These are phyloP conservation scores for Coleophora deauratella DNA, from an alignment of 2,888 invertebrate species.

Conservation along the genomic window DNA sequence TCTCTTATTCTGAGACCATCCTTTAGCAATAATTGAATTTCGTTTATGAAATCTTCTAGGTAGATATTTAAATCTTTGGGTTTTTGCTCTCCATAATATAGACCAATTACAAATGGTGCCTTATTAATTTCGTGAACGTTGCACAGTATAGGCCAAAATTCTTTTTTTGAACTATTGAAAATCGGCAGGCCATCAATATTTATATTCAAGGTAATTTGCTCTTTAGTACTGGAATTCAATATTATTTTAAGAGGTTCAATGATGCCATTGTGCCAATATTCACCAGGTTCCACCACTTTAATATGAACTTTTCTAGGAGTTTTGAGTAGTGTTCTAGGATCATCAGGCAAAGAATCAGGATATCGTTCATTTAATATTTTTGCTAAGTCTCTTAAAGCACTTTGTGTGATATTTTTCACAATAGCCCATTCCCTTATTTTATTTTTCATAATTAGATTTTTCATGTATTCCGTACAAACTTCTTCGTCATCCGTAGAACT, in stretches of 20 bases:
- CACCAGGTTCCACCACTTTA: too few relatives aligned
- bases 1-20: neutral
- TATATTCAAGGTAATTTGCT: neutral
- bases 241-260: conserved; percentile 1
- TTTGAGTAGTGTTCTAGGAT: too few relatives aligned
- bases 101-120: neutral
- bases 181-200: conserved; percentile 10
- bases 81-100: neutral
- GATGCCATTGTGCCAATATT: conserved; percentile 9
- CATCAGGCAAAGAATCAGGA: too few relatives aligned
- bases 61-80: neutral
- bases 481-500: too few relatives aligned
- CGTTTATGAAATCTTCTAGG: conserved; percentile 2
- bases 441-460: too few relatives aligned
- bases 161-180: conserved; percentile 8
- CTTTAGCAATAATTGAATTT: conserved; percentile 1
- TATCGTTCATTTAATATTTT: too few relatives aligned
- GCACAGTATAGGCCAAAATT: conserved; percentile 7
- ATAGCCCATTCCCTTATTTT: too few relatives aligned
- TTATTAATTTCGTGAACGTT: conserved; percentile 3
- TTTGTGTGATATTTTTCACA: too few relatives aligned
- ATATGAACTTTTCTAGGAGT: too few relatives aligned
- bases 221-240: neutral
- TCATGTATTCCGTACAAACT: too few relatives aligned
- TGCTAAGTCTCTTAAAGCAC: too few relatives aligned